Percentiles rank a stretch among this genome's conserved stretches.
Evolutionary conservation across 2,113 vertebrate species (phyloP).

Genomic region (Rhynchomys soricoides): DNA sequence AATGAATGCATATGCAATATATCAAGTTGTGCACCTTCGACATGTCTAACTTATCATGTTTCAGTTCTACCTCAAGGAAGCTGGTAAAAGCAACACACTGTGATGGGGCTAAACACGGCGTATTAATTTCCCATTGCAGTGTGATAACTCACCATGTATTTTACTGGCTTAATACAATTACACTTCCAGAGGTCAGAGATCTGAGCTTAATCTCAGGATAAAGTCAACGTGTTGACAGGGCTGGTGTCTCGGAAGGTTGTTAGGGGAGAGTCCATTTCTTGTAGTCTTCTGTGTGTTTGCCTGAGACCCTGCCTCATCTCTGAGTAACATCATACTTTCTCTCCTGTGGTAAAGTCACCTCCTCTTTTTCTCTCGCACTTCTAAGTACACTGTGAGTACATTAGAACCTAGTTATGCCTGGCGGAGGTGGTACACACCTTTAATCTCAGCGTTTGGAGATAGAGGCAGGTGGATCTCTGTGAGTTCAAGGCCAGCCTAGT

Average conservation of each 20-base stretch:
- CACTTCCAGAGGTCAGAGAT: background rate
- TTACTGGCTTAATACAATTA: background rate
- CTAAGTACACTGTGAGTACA: background rate
- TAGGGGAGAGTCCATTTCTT: slow-evolving; percentile 1
- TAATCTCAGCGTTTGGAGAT: background rate
- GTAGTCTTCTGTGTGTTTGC: background rate
- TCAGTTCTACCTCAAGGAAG: background rate
- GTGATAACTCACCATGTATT: background rate
- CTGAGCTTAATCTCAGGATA: background rate
- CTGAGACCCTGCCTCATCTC: background rate
- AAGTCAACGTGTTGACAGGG: background rate
- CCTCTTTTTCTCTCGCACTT: background rate
- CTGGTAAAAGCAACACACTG: background rate
- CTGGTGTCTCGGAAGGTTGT: background rate
- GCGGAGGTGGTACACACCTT: background rate
- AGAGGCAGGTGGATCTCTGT: background rate
- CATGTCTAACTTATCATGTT: background rate
- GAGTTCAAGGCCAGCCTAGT: background rate
- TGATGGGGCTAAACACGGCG: background rate
- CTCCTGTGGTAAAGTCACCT: background rate
- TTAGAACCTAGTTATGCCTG: background rate
- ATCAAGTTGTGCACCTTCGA: background rate
- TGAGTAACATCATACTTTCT: background rate
- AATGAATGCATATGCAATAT: background rate
- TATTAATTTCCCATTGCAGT: background rate